Evolutionary conservation across 2,113 vertebrate species (phyloP), one percentile per base, ranked within the genome.

Genomic region (Fulmarus glacialis): DNA sequence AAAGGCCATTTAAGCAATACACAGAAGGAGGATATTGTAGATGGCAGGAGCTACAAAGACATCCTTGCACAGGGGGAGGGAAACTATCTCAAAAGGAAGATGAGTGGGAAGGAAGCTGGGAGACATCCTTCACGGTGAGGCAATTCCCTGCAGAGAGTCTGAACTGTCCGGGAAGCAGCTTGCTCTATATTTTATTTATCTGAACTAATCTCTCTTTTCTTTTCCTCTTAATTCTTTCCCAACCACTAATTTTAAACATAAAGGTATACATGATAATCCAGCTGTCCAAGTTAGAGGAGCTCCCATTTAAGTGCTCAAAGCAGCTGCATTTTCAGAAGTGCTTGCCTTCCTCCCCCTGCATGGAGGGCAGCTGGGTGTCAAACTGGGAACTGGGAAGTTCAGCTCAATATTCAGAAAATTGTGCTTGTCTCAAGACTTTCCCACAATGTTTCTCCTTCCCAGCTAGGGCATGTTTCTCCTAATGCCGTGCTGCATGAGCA

Each of bases 111-210:
- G 63, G 32, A 92, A 89, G 68, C 52, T 60, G 60, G 77, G 77
- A 89, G 68, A 89, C 55, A 91, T 93, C 36, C 47, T 67, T 87
- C 8, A 4, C 30, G 42, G 52, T 40, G 43, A 87, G 19, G 36
- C 60, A 95, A 89, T 63, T 96, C 80, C 64, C 77, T 53, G 40
- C 4, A 87, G 87, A 90, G 38, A 84, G 38, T 59, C 48, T 91
- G 64, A 89, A 72, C 34, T 53, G 82, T 63, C 27, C 58, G 82
- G 36, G 2, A 88, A 91, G 32, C 74, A 89, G 83, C 34, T 94
- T 94, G 48, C 24, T 87, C 48, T 88, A 56, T 94, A 87, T 42
- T 96, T 87, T 93, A 95, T 91, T 96, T 91, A 97, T 89, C 80
- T 89, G 82, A 80, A 90, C 67, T 82, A 92, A 92, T 84, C 43